Base-by-base conservation (phyloP, 23 tunicate species). In the Oikopleura vanhoeffeni region DNA sequence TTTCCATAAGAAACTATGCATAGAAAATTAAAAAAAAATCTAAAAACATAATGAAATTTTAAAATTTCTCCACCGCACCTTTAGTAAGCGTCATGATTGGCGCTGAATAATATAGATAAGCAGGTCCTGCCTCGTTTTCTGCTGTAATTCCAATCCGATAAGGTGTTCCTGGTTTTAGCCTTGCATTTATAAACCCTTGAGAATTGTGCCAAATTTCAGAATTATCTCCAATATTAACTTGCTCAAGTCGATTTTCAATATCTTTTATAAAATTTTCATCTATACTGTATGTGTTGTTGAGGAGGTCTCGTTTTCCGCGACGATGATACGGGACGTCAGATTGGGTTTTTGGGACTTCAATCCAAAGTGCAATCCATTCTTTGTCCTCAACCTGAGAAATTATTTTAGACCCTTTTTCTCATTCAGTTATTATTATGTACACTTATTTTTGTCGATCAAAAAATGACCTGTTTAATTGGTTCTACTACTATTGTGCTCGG, bases 311-410 rank as follows among this genome's bases (percentile, higher is more conserved):
- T 8, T 24, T 13, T 49, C 64, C 64, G 64, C 64, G 64, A 13
- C 64, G 64, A 24, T 49, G 64, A 49, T 49, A 49, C 13, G 64
- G 64, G 18, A 8, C 64, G 24, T 49, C 64, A 24, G 64, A 13
- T 49, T 71, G 36, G 38, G 4, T 38, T 71, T 71, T 71, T n/a
- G n/a, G n/a, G 4, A 71, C 34, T 30, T 71, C 35, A 18, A 71
- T 38, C 79, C 79, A 71, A 71, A 71, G 35, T 30, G 79, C 79
- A 30, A 71, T 32, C 79, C 79, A 71, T 30, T 71, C 79, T 71
- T 4, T 18, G 79, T 71, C 35, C 79, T 71, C 35, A 2, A 18
- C 79, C 79, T 71, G 2, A 71, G 32, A 49, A n/a, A n/a, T n/a
- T n/a, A n/a, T n/a, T n/a, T n/a, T n/a, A n/a, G n/a, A n/a, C n/a